Percentiles rank a stretch among this genome's conserved stretches.
Conservation (phyloP, 1,140 invertebrate genomes). For the Dinothrombium tinctorium region DNA sequence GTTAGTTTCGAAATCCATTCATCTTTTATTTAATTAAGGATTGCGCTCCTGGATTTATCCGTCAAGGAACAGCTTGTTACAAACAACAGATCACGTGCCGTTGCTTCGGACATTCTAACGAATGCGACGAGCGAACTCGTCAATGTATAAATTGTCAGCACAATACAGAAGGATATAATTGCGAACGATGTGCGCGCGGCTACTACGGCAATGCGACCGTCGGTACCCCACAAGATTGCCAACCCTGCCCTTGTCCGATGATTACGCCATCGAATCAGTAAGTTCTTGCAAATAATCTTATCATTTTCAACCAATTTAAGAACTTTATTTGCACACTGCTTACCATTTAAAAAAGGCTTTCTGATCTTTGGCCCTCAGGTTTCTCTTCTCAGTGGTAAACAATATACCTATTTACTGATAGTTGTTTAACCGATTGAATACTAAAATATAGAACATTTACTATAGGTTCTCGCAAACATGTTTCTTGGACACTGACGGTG, state of each 20-base stretch:
- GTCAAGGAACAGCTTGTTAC: constrained; percentile 23
- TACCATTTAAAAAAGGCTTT: background rate
- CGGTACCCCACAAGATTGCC: constrained; percentile 27
- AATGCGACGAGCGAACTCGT: constrained; percentile 15
- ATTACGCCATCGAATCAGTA: constrained; percentile 17
- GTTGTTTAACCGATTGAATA: background rate
- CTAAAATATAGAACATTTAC: too few species aligned
- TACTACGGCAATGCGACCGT: constrained; percentile 29
- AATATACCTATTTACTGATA: background rate
- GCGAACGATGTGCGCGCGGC: constrained; percentile 28
- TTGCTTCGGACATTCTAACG: constrained; percentile 17
- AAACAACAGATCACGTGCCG: constrained; percentile 13
- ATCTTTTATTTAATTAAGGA: constrained; percentile 27
- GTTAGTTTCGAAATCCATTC: background rate
- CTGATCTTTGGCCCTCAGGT: background rate
- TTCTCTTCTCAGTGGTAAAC: constrained; percentile 1
- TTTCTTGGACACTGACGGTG: constrained; percentile 23
- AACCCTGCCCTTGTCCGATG: constrained; percentile 31
- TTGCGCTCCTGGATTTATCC: constrained; percentile 53
- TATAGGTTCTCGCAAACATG: constrained; percentile 26
- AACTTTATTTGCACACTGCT: too few species aligned
- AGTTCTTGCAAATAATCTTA: too few species aligned
- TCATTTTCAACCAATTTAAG: too few species aligned
- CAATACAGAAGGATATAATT: constrained; percentile 25
- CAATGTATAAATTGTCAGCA: constrained; percentile 25